A percentile compares a stretch with the other conserved stretches of the same genome.
These are phyloP conservation scores for Strigamia crassipes DNA, from an alignment of 2,888 invertebrate species.

Conservation along the genomic window DNA sequence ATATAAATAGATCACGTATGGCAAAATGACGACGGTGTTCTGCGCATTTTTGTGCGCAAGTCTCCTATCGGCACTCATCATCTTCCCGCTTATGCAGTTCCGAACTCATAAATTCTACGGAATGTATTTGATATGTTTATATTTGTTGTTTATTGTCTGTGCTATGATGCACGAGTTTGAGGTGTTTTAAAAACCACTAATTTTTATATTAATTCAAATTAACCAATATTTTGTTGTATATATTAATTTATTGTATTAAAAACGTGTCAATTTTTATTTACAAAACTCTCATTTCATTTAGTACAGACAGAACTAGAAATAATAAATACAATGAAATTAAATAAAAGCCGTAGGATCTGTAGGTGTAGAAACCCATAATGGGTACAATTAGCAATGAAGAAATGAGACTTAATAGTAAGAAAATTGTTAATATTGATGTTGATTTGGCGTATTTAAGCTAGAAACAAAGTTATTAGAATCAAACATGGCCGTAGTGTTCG, in stretches of 20 bases:
- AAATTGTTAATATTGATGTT: slow-evolving; percentile 51
- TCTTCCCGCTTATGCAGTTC: slow-evolving; percentile 62
- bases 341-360: slow-evolving; percentile 62
- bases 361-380: slow-evolving; percentile 61
- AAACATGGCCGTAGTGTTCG: neutral
- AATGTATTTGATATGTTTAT: slow-evolving; percentile 61
- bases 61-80: slow-evolving; percentile 60
- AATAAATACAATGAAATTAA: slow-evolving; percentile 61
- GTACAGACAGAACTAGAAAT: neutral
- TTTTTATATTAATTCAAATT: neutral
- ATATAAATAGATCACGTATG: neutral
- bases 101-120: slow-evolving; percentile 62
- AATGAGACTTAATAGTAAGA: slow-evolving; percentile 61
- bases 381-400: slow-evolving; percentile 61
- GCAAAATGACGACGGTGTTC: slow-evolving; percentile 2
- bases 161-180: slow-evolving; percentile 63
- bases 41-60: slow-evolving; percentile 60
- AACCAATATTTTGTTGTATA: no score
- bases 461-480: neutral
- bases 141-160: slow-evolving; percentile 62
- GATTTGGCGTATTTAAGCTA: neutral
- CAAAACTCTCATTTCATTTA: neutral
- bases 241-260: neutral
- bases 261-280: neutral
- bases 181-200: neutral